These are phyloP conservation scores for Trachelus iudaicus DNA, from an alignment of 2,888 invertebrate genomes.

Conservation along the genomic window DNA sequence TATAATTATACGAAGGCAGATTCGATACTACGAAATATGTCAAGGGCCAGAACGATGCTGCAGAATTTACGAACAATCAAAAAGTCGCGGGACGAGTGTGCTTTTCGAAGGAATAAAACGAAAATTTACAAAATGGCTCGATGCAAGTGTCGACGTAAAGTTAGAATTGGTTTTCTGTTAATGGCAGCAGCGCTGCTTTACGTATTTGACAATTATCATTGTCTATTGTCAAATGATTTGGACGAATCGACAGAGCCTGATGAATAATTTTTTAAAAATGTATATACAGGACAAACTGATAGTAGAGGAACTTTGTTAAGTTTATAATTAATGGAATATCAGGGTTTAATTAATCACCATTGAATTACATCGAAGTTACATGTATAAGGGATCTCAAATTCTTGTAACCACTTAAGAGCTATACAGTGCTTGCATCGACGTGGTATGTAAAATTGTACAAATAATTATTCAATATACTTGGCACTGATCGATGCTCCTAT, in stretches of 20 bases:
- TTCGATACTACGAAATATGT: not conserved
- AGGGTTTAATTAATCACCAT: no score
- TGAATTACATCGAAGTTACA: not conserved
- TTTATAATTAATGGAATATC: not conserved
- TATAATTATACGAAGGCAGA: not conserved
- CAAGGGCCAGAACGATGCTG: not conserved
- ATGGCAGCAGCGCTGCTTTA: not conserved
- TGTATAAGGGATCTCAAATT: not conserved
- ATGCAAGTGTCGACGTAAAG: not conserved
- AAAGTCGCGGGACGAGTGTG: not conserved
- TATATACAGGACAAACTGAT: not conserved
- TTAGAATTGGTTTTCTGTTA: not conserved
- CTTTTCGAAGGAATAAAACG: not conserved
- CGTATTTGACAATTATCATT: not conserved
- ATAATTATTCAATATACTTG: not conserved
- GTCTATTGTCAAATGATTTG: not conserved
- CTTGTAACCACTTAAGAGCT: not conserved
- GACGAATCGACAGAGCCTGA: not conserved
- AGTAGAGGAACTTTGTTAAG: not conserved
- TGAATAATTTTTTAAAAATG: not conserved
- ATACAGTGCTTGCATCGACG: not conserved
- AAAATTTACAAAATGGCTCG: not conserved
- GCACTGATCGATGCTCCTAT: no score
- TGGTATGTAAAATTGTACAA: not conserved
- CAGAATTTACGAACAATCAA: not conserved